Percentiles rank a stretch among this genome's conserved stretches.
Conservation (phyloP, 2,113 vertebrate genomes). For the Pseudorectes ferrugineus region DNA sequence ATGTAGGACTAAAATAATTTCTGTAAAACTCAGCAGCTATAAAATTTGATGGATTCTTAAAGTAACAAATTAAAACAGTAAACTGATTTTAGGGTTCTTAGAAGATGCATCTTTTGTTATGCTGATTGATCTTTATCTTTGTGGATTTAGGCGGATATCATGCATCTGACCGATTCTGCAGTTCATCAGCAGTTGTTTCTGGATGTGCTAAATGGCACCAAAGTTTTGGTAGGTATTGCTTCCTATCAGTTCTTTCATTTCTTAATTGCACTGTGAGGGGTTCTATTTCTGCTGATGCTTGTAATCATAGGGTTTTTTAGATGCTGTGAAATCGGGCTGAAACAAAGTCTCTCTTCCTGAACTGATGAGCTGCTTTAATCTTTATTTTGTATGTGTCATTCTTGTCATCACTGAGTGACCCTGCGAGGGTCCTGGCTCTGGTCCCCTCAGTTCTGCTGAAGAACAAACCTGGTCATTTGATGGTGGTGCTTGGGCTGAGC, state of each 20-base stretch:
- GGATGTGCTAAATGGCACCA: constrained; percentile 88
- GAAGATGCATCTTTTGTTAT: neutral
- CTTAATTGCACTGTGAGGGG: neutral
- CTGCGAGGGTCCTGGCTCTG: neutral
- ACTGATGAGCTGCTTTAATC: neutral
- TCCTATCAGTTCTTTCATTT: neutral
- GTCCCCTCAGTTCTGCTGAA: neutral
- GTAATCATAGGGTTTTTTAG: neutral
- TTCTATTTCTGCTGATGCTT: neutral
- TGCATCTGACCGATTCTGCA: constrained; percentile 83
- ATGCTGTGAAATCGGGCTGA: neutral
- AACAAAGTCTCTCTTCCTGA: neutral
- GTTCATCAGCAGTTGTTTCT: constrained; percentile 86
- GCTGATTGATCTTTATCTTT: neutral
- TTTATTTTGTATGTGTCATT: neutral
- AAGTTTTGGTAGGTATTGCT: constrained; percentile 80
- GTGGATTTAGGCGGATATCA: constrained; percentile 81
- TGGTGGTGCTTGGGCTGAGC: neutral
- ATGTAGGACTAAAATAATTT: neutral
- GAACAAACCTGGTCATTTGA: neutral
- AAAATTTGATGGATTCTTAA: neutral
- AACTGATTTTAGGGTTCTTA: neutral
- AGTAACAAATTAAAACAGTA: neutral
- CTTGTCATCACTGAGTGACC: neutral
- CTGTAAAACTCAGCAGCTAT: neutral